phyloP scores from a whole-genome alignment of 30 jellyfish, hydroid and myxozoan species.

The Phacellophora camtschatica region DNA sequence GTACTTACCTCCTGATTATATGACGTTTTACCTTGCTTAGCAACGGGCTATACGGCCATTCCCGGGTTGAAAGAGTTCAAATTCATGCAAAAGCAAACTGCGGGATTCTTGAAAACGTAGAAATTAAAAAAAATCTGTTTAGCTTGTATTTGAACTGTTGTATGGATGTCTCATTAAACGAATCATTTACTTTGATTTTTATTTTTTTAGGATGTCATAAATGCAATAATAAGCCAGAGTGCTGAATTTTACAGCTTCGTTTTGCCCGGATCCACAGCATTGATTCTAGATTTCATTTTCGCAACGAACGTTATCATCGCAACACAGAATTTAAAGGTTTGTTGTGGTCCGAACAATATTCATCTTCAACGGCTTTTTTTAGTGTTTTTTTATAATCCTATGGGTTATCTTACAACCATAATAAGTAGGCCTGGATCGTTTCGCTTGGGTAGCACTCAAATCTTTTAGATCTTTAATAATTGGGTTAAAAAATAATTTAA shows the following conservation, averaged over 20 bases:
- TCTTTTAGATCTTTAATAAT: background rate
- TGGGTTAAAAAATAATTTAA: too few relatives aligned
- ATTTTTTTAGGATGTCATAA: slow-evolving; percentile 73
- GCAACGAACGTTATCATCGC: slow-evolving; percentile 71
- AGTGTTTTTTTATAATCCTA: background rate
- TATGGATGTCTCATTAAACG: too few relatives aligned
- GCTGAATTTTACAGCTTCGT: slow-evolving; percentile 61
- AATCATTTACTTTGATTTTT: too few relatives aligned
- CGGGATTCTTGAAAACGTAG: too few relatives aligned
- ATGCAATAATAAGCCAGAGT: slow-evolving; percentile 83
- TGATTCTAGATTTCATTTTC: slow-evolving; percentile 75
- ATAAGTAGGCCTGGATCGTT: background rate
- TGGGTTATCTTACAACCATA: background rate
- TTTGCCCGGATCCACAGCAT: slow-evolving; percentile 77
- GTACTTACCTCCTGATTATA: too few relatives aligned
- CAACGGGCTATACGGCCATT: too few relatives aligned
- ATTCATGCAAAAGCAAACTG: too few relatives aligned
- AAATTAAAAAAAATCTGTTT: too few relatives aligned
- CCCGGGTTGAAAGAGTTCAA: too few relatives aligned
- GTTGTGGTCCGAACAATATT: background rate
- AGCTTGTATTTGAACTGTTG: too few relatives aligned
- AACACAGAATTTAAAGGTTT: slow-evolving; percentile 72
- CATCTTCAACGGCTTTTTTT: background rate
- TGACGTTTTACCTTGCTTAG: too few relatives aligned
- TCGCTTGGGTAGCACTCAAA: background rate